Evolutionary conservation across 2,113 vertebrate species (phyloP).

Genomic region (Loxodonta africana): DNA sequence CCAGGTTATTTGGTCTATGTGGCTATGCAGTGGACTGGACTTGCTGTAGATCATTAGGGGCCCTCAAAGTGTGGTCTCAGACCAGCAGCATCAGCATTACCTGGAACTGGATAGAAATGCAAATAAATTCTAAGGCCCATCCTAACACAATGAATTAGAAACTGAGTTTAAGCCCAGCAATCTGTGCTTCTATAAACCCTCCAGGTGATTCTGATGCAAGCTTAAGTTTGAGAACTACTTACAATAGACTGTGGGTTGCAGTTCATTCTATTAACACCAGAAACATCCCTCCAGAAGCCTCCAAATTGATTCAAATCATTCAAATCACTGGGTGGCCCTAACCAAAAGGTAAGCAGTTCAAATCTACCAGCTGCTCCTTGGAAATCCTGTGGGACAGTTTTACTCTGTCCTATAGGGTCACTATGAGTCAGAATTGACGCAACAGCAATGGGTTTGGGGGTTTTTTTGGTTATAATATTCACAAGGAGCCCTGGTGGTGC

Average conservation of each 20-base stretch:
- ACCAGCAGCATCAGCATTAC: no score
- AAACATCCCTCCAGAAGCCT: neutral
- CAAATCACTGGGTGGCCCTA: no score
- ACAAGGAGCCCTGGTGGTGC: no score
- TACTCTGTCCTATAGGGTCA: no score
- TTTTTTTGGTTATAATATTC: no score
- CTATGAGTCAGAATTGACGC: no score
- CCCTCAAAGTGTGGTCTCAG: neutral
- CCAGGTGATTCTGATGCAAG: neutral
- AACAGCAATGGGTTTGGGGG: no score
- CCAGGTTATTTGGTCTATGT: neutral
- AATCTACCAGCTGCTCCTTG: no score
- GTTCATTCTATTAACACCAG: neutral
- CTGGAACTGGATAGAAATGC: neutral
- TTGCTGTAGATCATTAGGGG: neutral
- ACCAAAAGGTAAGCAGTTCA: no score
- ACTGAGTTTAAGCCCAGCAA: neutral
- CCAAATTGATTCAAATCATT: neutral
- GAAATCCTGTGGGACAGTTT: no score
- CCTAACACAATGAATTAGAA: neutral
- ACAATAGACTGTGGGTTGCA: neutral
- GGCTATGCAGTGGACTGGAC: fast-evolving
- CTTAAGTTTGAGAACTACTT: neutral
- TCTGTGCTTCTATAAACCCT: neutral
- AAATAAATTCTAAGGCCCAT: neutral